Evolutionary conservation across 2,888 invertebrate genomes (phyloP).

Genomic region (Leptopilina myrica): DNA sequence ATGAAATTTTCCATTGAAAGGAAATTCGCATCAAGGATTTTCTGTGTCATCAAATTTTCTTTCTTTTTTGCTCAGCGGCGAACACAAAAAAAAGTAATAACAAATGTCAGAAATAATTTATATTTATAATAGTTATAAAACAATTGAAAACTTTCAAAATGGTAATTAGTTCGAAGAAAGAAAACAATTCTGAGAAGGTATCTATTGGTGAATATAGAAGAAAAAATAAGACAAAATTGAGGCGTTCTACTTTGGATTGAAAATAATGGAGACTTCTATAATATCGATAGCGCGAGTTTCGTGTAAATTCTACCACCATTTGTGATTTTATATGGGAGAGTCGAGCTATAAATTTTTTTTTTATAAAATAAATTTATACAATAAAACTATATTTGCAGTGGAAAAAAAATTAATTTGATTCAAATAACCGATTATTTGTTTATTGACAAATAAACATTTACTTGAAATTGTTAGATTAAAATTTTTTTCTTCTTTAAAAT

Average conservation of each 20-base stretch:
- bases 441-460: no score
- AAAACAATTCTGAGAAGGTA: slow-evolving; percentile 20
- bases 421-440: no score
- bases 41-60: no score
- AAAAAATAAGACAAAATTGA: slow-evolving; percentile 5
- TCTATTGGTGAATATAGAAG: slow-evolving; percentile 21
- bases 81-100: no score
- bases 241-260: slow-evolving; percentile 1
- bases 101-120: no score
- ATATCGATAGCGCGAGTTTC: slow-evolving; percentile 42
- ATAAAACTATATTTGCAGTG: no score
- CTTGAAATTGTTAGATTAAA: no score
- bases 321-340: slow-evolving; percentile 54
- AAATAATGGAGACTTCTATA: neutral
- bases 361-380: no score
- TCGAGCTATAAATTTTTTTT: slow-evolving; percentile 42
- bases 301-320: slow-evolving; percentile 11
- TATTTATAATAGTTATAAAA: neutral
- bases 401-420: neutral
- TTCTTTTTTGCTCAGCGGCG: no score
- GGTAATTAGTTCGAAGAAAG: neutral
- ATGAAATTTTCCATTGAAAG: no score
- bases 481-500: no score
- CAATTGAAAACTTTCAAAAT: neutral
- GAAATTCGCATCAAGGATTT: no score